Evolutionary conservation across 2,888 invertebrate species (phyloP).

Genomic region (Trachelus tabidus): DNA sequence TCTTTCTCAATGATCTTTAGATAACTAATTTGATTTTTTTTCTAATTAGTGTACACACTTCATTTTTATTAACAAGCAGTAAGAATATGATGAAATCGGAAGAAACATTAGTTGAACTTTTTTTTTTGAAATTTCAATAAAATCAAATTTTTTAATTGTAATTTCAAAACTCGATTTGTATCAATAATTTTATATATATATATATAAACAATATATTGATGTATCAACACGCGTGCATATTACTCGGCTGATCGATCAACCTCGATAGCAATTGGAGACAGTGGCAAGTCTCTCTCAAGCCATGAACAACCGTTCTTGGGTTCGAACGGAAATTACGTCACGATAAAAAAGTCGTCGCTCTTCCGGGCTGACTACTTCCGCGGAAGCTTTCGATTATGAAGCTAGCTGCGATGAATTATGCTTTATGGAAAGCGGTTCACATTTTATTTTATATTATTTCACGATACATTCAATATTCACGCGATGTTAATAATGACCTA

Average conservation of each 20-base stretch:
- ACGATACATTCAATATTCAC: background rate
- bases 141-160: background rate
- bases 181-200: too few relatives aligned
- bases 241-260: slow-evolving; percentile 14
- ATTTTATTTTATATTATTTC: slow-evolving; percentile 3
- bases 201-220: background rate
- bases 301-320: background rate
- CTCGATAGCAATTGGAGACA: slow-evolving; percentile 12
- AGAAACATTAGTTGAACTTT: background rate
- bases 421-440: background rate
- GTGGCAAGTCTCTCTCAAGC: slow-evolving; percentile 2
- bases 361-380: background rate
- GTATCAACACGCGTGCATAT: background rate
- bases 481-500: background rate
- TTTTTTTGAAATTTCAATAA: background rate
- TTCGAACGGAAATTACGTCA: slow-evolving; percentile 26
- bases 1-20: background rate
- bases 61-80: background rate
- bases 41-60: background rate
- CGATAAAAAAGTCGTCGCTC: slow-evolving; percentile 17
- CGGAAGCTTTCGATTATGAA: slow-evolving; percentile 14
- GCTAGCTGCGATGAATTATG: slow-evolving; percentile 4
- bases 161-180: too few relatives aligned
- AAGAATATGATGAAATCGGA: background rate
- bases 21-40: background rate